A percentile compares a stretch with the other conserved stretches of the same genome.
phyloP scores from a whole-genome alignment of 2,113 vertebrate species.

The Myxocyprinus asiaticus region DNA sequence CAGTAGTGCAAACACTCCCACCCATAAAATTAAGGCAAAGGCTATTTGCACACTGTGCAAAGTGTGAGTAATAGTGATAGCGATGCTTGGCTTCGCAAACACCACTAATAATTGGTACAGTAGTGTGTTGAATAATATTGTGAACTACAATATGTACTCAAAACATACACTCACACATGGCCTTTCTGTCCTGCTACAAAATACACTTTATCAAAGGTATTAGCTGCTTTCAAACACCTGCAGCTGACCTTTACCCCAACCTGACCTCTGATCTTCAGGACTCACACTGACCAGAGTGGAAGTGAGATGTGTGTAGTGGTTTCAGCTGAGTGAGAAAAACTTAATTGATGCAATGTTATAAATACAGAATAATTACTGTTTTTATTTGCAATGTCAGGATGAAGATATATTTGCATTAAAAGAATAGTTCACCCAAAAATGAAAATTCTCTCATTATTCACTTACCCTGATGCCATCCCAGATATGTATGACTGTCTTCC shows the following conservation, averaged over 20 bases:
- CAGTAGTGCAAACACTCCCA: too few species aligned
- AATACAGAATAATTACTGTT: not conserved
- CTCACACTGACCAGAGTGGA: not conserved
- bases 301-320: not conserved
- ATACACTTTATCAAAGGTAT: slow-evolving; percentile 21
- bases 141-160: too few species aligned
- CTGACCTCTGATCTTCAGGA: slow-evolving; percentile 24
- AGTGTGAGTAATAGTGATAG: not conserved
- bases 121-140: not conserved
- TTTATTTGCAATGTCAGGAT: too few species aligned
- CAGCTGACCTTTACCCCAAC: slow-evolving; percentile 36
- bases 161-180: not conserved
- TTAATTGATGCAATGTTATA: not conserved
- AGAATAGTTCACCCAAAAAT: too few species aligned
- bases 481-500: too few species aligned
- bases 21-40: too few species aligned
- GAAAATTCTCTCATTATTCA: too few species aligned
- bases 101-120: not conserved
- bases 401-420: too few species aligned
- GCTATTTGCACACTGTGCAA: too few species aligned
- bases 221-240: slow-evolving; percentile 22
- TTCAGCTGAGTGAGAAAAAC: not conserved
- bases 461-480: too few species aligned
- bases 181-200: not conserved
- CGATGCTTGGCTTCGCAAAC: not conserved